Base-by-base conservation (phyloP, 2,113 vertebrate genomes). In the Rhagologus leucostigma region DNA sequence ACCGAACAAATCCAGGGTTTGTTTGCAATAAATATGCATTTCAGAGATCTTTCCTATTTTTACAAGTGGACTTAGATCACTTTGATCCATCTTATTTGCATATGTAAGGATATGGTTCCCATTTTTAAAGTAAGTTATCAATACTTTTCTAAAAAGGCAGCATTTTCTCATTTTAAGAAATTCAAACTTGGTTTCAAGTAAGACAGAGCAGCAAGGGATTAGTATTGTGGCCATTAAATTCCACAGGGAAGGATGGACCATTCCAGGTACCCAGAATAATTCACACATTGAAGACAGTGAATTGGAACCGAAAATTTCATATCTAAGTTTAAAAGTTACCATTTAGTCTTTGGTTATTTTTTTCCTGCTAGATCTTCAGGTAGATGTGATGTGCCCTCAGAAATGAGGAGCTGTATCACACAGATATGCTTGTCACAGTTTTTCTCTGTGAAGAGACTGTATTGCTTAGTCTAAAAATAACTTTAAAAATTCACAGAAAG, bases 401-500 rank as follows among this genome's bases (percentile, higher is more conserved):
- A 94, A 94, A 92, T 64, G 22, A 89, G 78, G 76, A 90, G 93
- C 78, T 90, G 57, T 60, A 88, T 79, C 86, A 92, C 79, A 89
- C 20, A 92, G 76, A 37, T 21, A 60, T 65, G 53, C 80, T 90
- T 96, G 90, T 90, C 93, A 96, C 96, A 96, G 80, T 49, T 94
- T 83, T 86, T 87, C 44, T 53, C 62, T 78, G 69, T 68, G 69
- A 94, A 97, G 92, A 89, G 35, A 84, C 85, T 92, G 41, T 68
- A 89, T 74, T 93, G 74, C 91, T 92, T 73, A 50, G 77, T 41
- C 95, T 94, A 96, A 95, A 89, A 93, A 96, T 95, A 96, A 93
- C 91, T 92, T 89, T 41, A 87, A 96, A 96, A 93, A 96, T 91
- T 97, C 94, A 95, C 96, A 95, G 93, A 95, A 93, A 84, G 84